Evolutionary conservation across 2,888 invertebrate genomes (phyloP).

Genomic region (Zygogramma bicolorata): DNA sequence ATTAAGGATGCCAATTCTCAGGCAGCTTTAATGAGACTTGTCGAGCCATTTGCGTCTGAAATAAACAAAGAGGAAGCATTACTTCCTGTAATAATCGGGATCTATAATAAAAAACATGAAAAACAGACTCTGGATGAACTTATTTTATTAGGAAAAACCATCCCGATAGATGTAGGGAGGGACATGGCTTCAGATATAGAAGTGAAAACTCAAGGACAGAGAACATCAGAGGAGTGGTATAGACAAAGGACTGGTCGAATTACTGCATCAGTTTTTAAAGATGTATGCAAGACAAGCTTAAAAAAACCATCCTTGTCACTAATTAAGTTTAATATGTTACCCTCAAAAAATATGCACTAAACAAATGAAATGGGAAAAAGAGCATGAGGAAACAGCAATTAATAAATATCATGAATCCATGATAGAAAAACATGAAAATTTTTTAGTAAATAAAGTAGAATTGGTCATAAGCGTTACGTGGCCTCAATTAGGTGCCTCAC

Average conservation of each 20-base stretch:
- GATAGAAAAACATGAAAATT: slow-evolving; percentile 27
- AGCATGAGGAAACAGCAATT: slow-evolving; percentile 3
- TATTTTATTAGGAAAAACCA: too few species aligned
- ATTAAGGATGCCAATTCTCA: too few species aligned
- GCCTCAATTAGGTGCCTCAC: slow-evolving; percentile 40
- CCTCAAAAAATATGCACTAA: slow-evolving; percentile 2
- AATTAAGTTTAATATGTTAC: slow-evolving; percentile 5
- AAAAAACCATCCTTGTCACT: background rate
- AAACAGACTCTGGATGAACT: too few species aligned
- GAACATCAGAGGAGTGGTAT: background rate
- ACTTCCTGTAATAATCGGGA: too few species aligned
- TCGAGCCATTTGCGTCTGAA: too few species aligned
- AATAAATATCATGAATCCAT: slow-evolving; percentile 2
- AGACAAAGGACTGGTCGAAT: slow-evolving; percentile 23
- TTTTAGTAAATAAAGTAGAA: slow-evolving; percentile 30
- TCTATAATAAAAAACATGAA: too few species aligned
- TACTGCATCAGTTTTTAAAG: slow-evolving; percentile 21
- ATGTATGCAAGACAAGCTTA: slow-evolving; percentile 13
- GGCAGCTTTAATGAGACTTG: too few species aligned
- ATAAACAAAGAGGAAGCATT: too few species aligned
- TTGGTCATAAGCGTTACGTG: slow-evolving; percentile 17
- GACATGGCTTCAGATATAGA: too few species aligned
- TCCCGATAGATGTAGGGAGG: too few species aligned
- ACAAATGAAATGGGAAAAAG: slow-evolving; percentile 9
- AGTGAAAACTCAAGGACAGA: background rate